Percentiles rank a stretch among this genome's conserved stretches.
Evolutionary conservation across 1,140 invertebrate genomes (phyloP).

Genomic region (Yoshiicerus persimilis): DNA sequence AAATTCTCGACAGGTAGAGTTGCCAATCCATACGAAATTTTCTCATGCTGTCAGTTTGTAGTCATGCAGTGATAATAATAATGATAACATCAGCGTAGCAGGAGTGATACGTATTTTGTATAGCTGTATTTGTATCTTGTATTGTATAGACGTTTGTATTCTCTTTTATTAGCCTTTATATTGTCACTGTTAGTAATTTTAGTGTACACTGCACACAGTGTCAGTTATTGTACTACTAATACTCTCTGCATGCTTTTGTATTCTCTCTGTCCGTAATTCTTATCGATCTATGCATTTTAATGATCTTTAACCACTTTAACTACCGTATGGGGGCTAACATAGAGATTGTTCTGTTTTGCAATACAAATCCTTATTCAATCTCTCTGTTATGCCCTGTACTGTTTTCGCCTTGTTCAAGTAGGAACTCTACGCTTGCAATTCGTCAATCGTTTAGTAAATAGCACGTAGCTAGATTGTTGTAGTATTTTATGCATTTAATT

Average conservation of each 20-base stretch:
- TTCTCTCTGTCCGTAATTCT: not conserved
- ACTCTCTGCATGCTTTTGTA: not conserved
- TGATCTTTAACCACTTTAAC: not conserved
- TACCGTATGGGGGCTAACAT: no score
- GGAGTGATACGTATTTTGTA: slow-evolving; percentile 12
- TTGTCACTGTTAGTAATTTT: not conserved
- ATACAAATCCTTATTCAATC: no score
- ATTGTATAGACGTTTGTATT: not conserved
- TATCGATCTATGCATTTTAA: not conserved
- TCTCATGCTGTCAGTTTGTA: not conserved
- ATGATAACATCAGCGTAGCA: not conserved
- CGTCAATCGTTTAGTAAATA: not conserved
- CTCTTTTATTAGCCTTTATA: not conserved
- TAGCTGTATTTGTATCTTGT: slow-evolving; percentile 15
- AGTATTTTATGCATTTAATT: not conserved
- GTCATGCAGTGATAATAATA: not conserved
- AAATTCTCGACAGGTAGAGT: slow-evolving; percentile 46
- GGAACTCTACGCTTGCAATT: not conserved
- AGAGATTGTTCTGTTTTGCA: no score
- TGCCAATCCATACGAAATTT: not conserved
- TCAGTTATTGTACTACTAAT: not conserved
- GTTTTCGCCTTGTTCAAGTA: not conserved
- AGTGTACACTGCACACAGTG: not conserved
- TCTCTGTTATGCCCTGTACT: no score
- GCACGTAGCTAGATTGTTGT: not conserved